Percentiles rank a stretch among this genome's conserved stretches.
Conservation (phyloP, 2,113 vertebrate species). For the Daphoenositta chrysoptera region DNA sequence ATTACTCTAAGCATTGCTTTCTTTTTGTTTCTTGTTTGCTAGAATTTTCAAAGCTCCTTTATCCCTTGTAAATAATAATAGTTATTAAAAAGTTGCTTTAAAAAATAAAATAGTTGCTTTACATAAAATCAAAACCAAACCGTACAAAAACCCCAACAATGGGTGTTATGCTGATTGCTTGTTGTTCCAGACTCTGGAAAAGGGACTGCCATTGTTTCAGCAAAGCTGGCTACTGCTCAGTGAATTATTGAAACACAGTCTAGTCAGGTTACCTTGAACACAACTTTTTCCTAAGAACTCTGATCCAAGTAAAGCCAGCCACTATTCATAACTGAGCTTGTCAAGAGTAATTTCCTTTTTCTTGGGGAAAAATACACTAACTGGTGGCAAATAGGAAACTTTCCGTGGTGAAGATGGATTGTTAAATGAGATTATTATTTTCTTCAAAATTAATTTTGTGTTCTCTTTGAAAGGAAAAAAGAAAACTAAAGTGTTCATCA, state of each 20-base stretch:
- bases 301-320: conserved; percentile 23
- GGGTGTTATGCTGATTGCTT: not conserved
- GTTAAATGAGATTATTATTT: not conserved
- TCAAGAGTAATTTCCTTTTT: conserved; percentile 51
- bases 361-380: conserved; percentile 40
- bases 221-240: not conserved
- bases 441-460: not conserved
- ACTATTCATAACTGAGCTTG: conserved; percentile 29
- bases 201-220: not conserved
- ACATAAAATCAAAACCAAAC: not conserved
- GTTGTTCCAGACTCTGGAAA: not conserved
- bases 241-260: not conserved
- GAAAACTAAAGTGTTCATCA: not conserved
- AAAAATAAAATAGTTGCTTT: not conserved
- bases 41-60: not conserved
- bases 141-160: not conserved
- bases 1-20: not conserved
- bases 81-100: too few relatives aligned
- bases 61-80: not conserved
- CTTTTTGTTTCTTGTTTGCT: not conserved
- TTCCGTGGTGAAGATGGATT: not conserved
- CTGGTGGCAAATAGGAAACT: conserved; percentile 1
- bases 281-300: conserved; percentile 21
- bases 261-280: not conserved
- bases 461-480: not conserved